phyloP scores from a whole-genome alignment of 2,888 invertebrate genomes.

The Metopia argyrocephala region DNA sequence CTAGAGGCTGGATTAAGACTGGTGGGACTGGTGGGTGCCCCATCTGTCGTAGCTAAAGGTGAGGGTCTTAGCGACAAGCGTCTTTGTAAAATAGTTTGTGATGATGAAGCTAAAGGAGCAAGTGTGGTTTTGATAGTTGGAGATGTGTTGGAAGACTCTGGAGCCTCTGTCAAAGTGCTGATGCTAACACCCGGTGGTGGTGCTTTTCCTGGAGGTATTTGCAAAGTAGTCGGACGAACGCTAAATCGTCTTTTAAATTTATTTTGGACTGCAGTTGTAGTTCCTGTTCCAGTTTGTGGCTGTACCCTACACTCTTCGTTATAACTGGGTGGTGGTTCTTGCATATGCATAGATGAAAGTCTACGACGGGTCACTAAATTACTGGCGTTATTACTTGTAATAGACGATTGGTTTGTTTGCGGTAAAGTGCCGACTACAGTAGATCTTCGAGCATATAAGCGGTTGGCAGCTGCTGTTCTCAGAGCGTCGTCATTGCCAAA shows the following conservation, averaged over 20 bases:
- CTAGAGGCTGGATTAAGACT: conserved; percentile 34
- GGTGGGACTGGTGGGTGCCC: conserved; percentile 55
- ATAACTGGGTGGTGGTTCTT: conserved; percentile 76
- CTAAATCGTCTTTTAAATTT: conserved; percentile 77
- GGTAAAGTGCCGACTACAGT: conserved; percentile 75
- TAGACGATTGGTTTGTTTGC: conserved; percentile 48
- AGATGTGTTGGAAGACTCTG: conserved; percentile 11
- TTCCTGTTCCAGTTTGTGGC: too few relatives aligned
- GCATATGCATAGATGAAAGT: conserved; percentile 69
- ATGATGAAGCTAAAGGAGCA: conserved; percentile 64
- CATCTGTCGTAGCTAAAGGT: conserved; percentile 74
- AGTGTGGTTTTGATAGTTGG: conserved; percentile 27
- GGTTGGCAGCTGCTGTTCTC: conserved; percentile 72
- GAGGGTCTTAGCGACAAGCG: conserved; percentile 77
- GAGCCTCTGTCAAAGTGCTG: conserved; percentile 33
- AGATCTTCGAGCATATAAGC: conserved; percentile 74
- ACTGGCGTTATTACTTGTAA: conserved; percentile 43
- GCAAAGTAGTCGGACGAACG: conserved; percentile 76
- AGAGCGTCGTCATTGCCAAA: conserved; percentile 75
- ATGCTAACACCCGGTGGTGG: conserved; percentile 72
- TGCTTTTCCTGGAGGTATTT: conserved; percentile 77
- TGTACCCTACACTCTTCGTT: conserved; percentile 68
- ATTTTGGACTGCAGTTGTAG: conserved; percentile 32
- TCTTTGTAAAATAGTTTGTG: conserved; percentile 75
- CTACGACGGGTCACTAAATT: conserved; percentile 68